These are phyloP conservation scores for Ophion ventricosus DNA, from an alignment of 2,888 invertebrate species.

Conservation along the genomic window DNA sequence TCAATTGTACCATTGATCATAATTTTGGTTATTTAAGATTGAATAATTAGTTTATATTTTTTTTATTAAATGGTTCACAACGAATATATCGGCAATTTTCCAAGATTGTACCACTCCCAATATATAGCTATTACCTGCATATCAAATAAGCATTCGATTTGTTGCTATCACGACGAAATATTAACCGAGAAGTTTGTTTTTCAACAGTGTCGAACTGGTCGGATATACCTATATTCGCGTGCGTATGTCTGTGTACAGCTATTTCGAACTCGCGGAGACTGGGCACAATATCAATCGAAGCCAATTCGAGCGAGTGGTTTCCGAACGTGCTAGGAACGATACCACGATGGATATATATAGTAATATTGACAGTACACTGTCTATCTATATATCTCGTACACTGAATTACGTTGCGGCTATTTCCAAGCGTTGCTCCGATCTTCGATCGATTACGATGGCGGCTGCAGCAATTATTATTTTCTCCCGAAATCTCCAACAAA, in stretches of 20 bases:
- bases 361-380: not conserved
- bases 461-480: conserved; percentile 72
- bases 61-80: too few relatives aligned
- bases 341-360: conserved; percentile 39
- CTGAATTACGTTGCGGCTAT: conserved; percentile 74
- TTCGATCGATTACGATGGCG: conserved; percentile 70
- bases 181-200: conserved; percentile 34
- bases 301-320: conserved; percentile 78
- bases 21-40: too few relatives aligned
- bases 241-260: conserved; percentile 22
- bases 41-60: too few relatives aligned
- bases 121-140: conserved; percentile 12
- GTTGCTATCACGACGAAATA: conserved; percentile 47
- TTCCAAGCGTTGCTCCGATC: conserved; percentile 66
- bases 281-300: conserved; percentile 76
- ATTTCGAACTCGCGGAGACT: conserved; percentile 67
- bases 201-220: conserved; percentile 72
- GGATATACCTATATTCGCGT: not conserved
- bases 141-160: conserved; percentile 63
- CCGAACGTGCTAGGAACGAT: conserved; percentile 71
- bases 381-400: conserved; percentile 24
- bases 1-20: too few relatives aligned
- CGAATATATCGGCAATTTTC: not conserved
- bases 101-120: not conserved
- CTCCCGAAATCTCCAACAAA: conserved; percentile 29